Base-by-base conservation (phyloP, 2,888 invertebrate species). In the Melitaea athalia region DNA sequence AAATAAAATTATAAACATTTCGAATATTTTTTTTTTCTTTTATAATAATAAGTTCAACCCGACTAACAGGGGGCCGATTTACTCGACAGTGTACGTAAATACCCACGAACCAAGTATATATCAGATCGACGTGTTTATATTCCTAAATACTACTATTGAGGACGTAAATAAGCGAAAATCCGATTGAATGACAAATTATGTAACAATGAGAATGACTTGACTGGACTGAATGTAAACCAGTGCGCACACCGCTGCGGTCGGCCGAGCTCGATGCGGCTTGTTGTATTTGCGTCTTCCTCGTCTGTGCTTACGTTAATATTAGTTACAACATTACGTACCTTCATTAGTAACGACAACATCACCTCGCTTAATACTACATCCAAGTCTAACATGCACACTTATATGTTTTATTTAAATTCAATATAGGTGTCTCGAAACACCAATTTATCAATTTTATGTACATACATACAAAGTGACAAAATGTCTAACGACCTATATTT, bases 211-310 rank as follows among this genome's bases (percentile, higher is more conserved):
- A 65, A 64, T 60, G 59, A 67, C 69, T 69, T 80, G 83, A 85
- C 80, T 86, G 92, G 91, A 92, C 92, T 82, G 82, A 89, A 92
- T 91, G 91, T 91, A 92, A 91, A 91, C 81, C 91, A 91, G 91
- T 86, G 83, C 80, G 86, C 87, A 86, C 85, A 83, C 79, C 77
- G 79, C 80, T 78, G 83, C 82, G 64, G 80, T 76, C 84, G 79
- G 83, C 86, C 86, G 84, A 79, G 81, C 80, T 83, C 80, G 83
- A 82, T 82, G 84, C 85, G 85, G 87, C 89, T 92, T 92, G 92
- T 92, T 92, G 92, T 92, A 92, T 88, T 92, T 92, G 92, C 89
- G 92, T 92, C 88, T 89, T 85, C 83, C 82, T 84, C 76, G 75
- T 81, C 83, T 84, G 84, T 83, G 85, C 85, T 84, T 82, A 85